These are phyloP conservation scores for Lucifuga dentata DNA, from an alignment of 2,113 vertebrate species.

Conservation along the genomic window DNA sequence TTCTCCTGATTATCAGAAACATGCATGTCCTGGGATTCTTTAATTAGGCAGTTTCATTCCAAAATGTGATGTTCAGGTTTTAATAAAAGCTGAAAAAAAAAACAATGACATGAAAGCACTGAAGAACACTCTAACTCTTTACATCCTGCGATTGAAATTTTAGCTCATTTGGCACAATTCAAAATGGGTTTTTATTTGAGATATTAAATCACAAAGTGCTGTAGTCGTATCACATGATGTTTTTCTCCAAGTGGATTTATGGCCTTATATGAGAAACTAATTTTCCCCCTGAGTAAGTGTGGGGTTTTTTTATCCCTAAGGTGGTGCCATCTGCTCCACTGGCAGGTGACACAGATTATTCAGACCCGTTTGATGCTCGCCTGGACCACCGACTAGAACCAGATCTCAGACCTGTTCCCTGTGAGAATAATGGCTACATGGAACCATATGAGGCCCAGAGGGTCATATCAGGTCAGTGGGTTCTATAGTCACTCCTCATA, in stretches of 20 bases:
- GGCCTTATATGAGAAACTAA: not conserved
- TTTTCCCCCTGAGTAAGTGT: not conserved
- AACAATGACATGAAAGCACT: not conserved
- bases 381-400: conserved; percentile 79
- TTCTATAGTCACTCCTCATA: not conserved
- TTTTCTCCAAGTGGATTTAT: not conserved
- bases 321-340: conserved; percentile 79
- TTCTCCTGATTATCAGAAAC: conserved; percentile 7
- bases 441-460: conserved; percentile 97
- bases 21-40: not conserved
- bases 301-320: conserved; percentile 67
- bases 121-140: conserved; percentile 2
- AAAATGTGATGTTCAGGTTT: not conserved
- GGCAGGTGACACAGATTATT: conserved; percentile 88
- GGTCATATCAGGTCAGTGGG: conserved; percentile 90
- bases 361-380: conserved; percentile 94
- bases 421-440: conserved; percentile 95
- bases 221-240: not conserved
- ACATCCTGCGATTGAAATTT: not conserved
- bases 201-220: not conserved
- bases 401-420: conserved; percentile 74
- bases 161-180: conserved; percentile 6
- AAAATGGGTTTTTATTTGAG: not conserved
- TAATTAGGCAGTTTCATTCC: conserved; percentile 13
- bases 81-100: conserved; percentile 6